phyloP scores from a whole-genome alignment of 2,113 vertebrate species.

The Sylvilagus bachmani region DNA sequence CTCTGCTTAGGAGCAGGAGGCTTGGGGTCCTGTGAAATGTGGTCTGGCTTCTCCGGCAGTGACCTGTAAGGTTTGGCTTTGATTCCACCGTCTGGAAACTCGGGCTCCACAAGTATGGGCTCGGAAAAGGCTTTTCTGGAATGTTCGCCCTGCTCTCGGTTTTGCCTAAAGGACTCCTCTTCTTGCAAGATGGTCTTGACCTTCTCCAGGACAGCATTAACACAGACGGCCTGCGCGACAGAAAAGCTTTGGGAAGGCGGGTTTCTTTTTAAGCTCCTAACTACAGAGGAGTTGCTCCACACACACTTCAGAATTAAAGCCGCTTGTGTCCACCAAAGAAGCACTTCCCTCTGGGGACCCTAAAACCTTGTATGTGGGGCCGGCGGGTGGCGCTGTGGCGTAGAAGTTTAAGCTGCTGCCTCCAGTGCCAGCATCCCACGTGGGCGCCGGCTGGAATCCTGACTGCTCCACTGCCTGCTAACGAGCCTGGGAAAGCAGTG shows the following conservation, averaged over 20 bases:
- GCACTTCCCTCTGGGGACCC: not conserved
- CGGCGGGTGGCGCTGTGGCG: too few relatives aligned
- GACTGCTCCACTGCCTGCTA: too few relatives aligned
- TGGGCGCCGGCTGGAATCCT: too few relatives aligned
- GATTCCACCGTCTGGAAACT: conserved; percentile 75
- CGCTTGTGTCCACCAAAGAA: not conserved
- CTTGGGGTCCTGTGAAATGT: not conserved
- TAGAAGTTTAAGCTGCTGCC: too few relatives aligned
- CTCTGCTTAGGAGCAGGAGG: conserved; percentile 57
- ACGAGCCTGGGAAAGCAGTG: too few relatives aligned
- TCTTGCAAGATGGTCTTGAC: conserved; percentile 78
- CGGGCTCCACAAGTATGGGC: conserved; percentile 57
- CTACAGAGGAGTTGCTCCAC: not conserved
- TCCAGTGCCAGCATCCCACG: too few relatives aligned
- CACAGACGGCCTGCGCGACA: conserved; percentile 62
- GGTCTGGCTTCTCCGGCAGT: conserved; percentile 63
- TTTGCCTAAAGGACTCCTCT: conserved; percentile 77
- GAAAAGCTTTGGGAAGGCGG: conserved; percentile 44
- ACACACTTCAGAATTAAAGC: too few relatives aligned
- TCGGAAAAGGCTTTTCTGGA: conserved; percentile 78
- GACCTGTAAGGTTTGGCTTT: conserved; percentile 77
- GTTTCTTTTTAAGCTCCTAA: conserved; percentile 44
- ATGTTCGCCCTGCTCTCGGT: conserved; percentile 57
- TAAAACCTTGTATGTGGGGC: too few relatives aligned
- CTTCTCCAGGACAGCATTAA: conserved; percentile 72